phyloP scores from a whole-genome alignment of 2,797 vertebrate genomes.

The Gymnopithys bicolor region DNA sequence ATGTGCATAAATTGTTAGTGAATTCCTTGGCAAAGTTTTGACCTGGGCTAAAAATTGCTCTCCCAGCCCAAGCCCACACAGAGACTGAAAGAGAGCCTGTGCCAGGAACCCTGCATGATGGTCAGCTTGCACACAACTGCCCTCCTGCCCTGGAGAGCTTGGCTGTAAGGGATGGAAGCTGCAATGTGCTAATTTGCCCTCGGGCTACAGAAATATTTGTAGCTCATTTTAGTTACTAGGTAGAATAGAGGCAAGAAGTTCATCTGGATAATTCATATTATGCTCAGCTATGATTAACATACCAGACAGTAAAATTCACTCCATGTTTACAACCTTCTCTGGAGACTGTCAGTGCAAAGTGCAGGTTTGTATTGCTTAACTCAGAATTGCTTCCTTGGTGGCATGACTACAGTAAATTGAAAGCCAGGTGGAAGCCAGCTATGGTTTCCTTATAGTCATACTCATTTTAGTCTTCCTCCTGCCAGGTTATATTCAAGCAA shows the following conservation, averaged over 20 bases:
- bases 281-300: background rate
- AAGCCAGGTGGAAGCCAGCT: background rate
- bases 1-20: background rate
- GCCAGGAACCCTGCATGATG: background rate
- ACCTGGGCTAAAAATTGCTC: background rate
- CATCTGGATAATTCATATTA: background rate
- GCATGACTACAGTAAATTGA: background rate
- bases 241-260: background rate
- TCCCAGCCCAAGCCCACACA: background rate
- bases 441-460: background rate
- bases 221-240: background rate
- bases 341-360: background rate
- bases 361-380: background rate
- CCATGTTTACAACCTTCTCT: background rate
- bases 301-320: background rate
- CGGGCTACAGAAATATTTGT: background rate
- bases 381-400: conserved; percentile 5
- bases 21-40: background rate
- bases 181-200: background rate
- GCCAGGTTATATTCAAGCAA: background rate
- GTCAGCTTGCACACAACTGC: background rate
- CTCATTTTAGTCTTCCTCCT: background rate
- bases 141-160: background rate
- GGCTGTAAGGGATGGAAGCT: fast-evolving
- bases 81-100: background rate